Evolutionary conservation across 2,888 invertebrate species (phyloP), one percentile per base, ranked within the genome.

Genomic region (Drosophila putrida): DNA sequence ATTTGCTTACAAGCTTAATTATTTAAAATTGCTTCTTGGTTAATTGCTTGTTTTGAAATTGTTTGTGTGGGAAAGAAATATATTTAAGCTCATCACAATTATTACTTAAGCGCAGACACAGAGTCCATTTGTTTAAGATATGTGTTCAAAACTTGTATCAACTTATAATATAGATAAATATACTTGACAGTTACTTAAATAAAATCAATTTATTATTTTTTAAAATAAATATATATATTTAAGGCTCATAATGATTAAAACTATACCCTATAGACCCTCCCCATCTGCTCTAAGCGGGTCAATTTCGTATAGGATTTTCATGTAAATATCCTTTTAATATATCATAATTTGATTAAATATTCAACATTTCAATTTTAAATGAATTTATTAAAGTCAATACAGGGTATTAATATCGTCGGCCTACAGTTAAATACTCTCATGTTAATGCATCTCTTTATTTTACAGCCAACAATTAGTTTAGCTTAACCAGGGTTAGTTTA

Each of bases 1-100:
- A 59, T 61, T 66, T 73, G 25, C 36, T 54, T 47, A 31, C 46
- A 73, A 53, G 50, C 50, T 39, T 28, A 78, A 68, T 57, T 75
- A 68, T 75, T 54, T 60, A 39, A 44, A 49, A 61, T 67, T 67
- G 66, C n/a, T 41, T 36, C 51, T 67, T 54, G 54, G 43, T 65
- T 50, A 72, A 78, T 69, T 65, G 62, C 20, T 59, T 39, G 66
- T 51, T 61, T 54, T 31, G n/a, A 57, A 65, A 20, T 20, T 20
- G 20, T 20, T 20, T 38, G 39, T 61, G 64, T 63, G 57, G 41
- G 50, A 61, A 47, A 61, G 6, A 31, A 64, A 65, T 27, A 9
- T 6, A 6, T 5, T 27, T n/a, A 50, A 39, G 6, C 36, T 44
- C 25, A 28, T 38, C 41, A 38, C 33, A 28, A 8, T 39, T 55